phyloP scores from a whole-genome alignment of 2,797 vertebrate species.

The Epinephelus awoara region DNA sequence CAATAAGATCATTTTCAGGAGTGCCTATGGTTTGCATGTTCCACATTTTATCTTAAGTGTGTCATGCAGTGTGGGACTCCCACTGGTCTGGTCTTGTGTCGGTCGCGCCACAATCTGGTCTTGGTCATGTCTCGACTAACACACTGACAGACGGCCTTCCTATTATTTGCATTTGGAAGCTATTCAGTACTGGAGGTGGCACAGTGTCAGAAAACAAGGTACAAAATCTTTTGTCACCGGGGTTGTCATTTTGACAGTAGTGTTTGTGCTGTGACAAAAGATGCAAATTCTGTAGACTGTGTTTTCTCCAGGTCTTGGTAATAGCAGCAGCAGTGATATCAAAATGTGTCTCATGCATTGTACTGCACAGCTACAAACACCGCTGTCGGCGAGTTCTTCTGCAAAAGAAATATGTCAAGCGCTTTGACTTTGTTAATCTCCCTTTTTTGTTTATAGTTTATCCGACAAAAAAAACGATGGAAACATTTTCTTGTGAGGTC shows the following conservation, averaged over 20 bases:
- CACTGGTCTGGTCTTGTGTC: too few relatives aligned
- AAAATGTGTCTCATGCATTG: constrained; percentile 19
- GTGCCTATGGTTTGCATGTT: too few relatives aligned
- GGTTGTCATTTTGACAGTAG: constrained; percentile 23
- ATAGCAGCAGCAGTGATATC: constrained; percentile 12
- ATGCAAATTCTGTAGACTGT: constrained; percentile 6
- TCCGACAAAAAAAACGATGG: constrained; percentile 13
- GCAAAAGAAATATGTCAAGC: constrained; percentile 30
- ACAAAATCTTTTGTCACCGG: background rate
- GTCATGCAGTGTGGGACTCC: too few relatives aligned
- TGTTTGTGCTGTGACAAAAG: constrained; percentile 16
- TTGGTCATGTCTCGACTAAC: too few relatives aligned
- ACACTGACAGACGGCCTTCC: background rate
- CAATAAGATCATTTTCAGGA: too few relatives aligned
- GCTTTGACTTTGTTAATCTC: constrained; percentile 28
- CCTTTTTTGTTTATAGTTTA: constrained; percentile 31
- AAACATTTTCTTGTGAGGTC: background rate
- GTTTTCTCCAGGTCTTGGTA: constrained; percentile 14
- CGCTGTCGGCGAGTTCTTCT: background rate
- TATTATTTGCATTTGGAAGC: constrained; percentile 12
- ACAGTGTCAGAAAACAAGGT: background rate
- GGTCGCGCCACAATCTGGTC: too few relatives aligned
- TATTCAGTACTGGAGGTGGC: background rate
- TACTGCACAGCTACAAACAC: constrained; percentile 2
- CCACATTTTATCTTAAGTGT: too few relatives aligned